Conservation (phyloP, 1,140 invertebrate species). For the Drosophila setifemur region DNA sequence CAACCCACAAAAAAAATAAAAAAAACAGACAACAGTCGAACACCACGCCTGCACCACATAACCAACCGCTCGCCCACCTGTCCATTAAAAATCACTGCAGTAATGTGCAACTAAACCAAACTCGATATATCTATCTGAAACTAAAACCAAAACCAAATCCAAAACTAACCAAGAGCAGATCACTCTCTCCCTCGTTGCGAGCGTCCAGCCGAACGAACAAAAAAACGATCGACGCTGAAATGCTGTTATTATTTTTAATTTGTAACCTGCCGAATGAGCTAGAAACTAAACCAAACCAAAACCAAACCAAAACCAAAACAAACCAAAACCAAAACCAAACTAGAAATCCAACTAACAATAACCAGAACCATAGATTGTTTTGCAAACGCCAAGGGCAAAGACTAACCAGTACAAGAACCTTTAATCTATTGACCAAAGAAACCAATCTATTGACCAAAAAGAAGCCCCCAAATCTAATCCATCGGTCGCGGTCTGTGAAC, state of each 20-base stretch:
- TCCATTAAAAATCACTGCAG: slow-evolving; percentile 31
- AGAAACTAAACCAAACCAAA: slow-evolving; percentile 11
- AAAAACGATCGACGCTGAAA: slow-evolving; percentile 30
- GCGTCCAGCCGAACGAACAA: slow-evolving; percentile 32
- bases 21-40: slow-evolving; percentile 37
- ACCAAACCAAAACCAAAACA: slow-evolving; percentile 14
- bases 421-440: not conserved
- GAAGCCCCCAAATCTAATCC: slow-evolving; percentile 38
- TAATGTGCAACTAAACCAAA: slow-evolving; percentile 21
- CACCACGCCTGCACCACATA: slow-evolving; percentile 30
- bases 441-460: not conserved
- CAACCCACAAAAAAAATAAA: slow-evolving; percentile 10
- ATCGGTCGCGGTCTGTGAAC: slow-evolving; percentile 39
- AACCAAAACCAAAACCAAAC: slow-evolving; percentile 3
- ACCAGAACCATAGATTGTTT: slow-evolving; percentile 26
- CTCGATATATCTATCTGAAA: slow-evolving; percentile 6
- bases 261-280: slow-evolving; percentile 47
- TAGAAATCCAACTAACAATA: slow-evolving; percentile 1
- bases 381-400: slow-evolving; percentile 30
- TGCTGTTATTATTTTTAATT: slow-evolving; percentile 81
- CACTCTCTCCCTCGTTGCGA: slow-evolving; percentile 22
- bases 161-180: slow-evolving; percentile 4
- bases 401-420: slow-evolving; percentile 27
- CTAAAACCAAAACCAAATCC: slow-evolving; percentile 12
- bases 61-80: slow-evolving; percentile 15